phyloP scores from a whole-genome alignment of 2,113 vertebrate genomes.

The Platichthys flesus region DNA sequence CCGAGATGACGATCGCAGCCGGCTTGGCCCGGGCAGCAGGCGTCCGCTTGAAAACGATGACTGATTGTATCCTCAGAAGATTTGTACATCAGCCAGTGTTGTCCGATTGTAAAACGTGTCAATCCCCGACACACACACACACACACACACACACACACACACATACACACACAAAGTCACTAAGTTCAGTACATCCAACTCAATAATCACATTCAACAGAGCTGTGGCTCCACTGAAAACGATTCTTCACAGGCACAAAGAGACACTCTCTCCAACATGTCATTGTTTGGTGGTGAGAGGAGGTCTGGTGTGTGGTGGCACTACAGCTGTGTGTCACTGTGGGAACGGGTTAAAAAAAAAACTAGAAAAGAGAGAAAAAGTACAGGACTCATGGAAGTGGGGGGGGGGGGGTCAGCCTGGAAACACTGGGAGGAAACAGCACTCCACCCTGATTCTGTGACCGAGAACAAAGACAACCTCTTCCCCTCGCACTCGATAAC shows the following conservation, averaged over 20 bases:
- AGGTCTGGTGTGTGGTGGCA: slow-evolving; percentile 51
- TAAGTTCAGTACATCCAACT: slow-evolving; percentile 33
- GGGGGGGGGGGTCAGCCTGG: slow-evolving; percentile 42
- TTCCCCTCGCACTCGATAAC: slow-evolving; percentile 69
- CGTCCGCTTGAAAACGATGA: slow-evolving; percentile 41
- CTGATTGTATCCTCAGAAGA: slow-evolving; percentile 23
- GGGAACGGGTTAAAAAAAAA: slow-evolving; percentile 43
- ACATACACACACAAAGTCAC: background rate
- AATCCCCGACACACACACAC: background rate
- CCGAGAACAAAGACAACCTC: slow-evolving; percentile 76
- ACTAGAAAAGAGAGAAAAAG: slow-evolving; percentile 58
- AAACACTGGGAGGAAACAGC: slow-evolving; percentile 82
- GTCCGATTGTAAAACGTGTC: slow-evolving; percentile 7
- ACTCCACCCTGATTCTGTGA: slow-evolving; percentile 81
- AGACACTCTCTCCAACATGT: slow-evolving; percentile 7
- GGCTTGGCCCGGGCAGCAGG: slow-evolving; percentile 44
- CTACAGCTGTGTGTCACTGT: slow-evolving; percentile 52
- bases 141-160: background rate
- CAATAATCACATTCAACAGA: slow-evolving; percentile 18
- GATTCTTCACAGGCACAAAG: slow-evolving; percentile 38
- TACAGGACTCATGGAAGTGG: slow-evolving; percentile 39
- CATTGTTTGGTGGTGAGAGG: slow-evolving; percentile 47
- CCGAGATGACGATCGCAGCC: slow-evolving; percentile 48
- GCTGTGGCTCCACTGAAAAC: slow-evolving; percentile 28
- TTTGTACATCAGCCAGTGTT: slow-evolving; percentile 1